Evolutionary conservation across 1,140 invertebrate genomes (phyloP), one percentile per base, ranked within the genome.

Genomic region (Euglossa dilemma): DNA sequence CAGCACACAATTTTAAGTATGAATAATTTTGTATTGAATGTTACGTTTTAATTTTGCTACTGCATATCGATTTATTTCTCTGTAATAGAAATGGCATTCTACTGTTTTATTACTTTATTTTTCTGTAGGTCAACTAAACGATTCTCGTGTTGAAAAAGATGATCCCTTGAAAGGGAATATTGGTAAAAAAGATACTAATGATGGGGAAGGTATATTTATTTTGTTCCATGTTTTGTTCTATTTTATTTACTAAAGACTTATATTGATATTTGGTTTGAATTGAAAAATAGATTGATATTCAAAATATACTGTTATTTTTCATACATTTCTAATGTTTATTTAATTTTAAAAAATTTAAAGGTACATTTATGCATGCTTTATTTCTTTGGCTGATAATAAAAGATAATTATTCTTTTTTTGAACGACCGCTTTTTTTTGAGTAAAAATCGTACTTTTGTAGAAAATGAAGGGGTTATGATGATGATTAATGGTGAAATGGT

Each of bases 401-500:
- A n/a, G 28, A 6, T 45, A 16, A 3, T 59, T 75, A 23, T 63
- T 28, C 28, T 9, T 54, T 54, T 54, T 18, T 14, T 14, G 1
- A 54, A 54, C 52, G 52, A 18, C 6, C 7, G 7, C 18, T 20
- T 36, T 36, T 78, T 75, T 84, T n/a, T 25, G 25, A 57, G n/a
- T 66, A 70, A 76, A 14, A 83, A 69, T 75, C 69, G 6, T 11
- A 70, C 74, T 75, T 84, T 75, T 86, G 20, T 64, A 93, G 90
- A 94, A 75, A 88, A 87, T 20, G 92, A 94, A 86, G 90, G 91
- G 47, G 90, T 92, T 14, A 93, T 92, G 92, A 93, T 93, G 90
- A 91, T 94, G 88, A 92, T 94, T 8, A 94, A 94, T 77, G 93
- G 93, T 9, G 94, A 94, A 89, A 79, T 94, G 84, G 90, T 94